phyloP scores from a whole-genome alignment of 1,140 invertebrate species.

The Rhopalosiphum maidis region DNA sequence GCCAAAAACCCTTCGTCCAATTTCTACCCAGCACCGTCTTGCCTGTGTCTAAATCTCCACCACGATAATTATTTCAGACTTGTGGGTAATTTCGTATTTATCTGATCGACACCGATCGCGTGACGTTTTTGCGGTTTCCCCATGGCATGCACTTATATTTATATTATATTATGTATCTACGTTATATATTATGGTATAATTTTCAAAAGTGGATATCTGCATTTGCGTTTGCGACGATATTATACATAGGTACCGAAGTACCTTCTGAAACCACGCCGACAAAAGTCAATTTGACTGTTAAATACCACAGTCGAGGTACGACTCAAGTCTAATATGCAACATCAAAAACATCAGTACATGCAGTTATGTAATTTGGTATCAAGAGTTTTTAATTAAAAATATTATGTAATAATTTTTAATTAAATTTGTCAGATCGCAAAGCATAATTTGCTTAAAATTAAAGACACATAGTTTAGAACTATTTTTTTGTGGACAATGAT shows the following conservation, averaged over 20 bases:
- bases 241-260: background rate
- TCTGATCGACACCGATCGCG: slow-evolving; percentile 11
- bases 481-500: background rate
- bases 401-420: background rate
- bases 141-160: background rate
- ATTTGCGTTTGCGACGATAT: background rate
- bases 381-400: background rate
- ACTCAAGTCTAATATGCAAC: background rate
- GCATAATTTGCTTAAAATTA: background rate
- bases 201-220: slow-evolving; percentile 5
- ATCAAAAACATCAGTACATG: background rate
- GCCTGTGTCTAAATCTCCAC: background rate
- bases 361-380: background rate
- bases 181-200: background rate
- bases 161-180: background rate
- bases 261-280: background rate
- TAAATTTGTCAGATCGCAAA: background rate
- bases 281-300: background rate
- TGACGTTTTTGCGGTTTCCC: background rate
- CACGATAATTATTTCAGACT: slow-evolving; percentile 9
- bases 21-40: background rate
- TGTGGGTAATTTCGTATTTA: slow-evolving; percentile 12
- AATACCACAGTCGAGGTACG: background rate
- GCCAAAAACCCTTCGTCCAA: background rate
- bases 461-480: background rate